Base-by-base conservation (phyloP, 1,140 invertebrate genomes). In the Drosophila ohnishii region DNA sequence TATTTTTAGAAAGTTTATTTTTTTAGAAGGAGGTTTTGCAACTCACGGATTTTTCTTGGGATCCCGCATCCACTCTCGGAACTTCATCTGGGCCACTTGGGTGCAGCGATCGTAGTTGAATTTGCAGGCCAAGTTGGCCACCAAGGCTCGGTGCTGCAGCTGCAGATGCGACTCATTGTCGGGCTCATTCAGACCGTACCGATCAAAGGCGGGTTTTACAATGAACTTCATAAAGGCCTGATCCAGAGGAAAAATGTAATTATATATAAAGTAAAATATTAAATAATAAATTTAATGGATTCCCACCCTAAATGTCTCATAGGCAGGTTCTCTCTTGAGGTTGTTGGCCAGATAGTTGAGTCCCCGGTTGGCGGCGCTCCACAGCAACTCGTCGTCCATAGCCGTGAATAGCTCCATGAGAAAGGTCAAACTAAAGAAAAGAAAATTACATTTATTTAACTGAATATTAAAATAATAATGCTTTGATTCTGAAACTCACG, bases 61-160 rank as follows among this genome's bases (percentile, higher is more conserved):
- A 57, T 83, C 75, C 48, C 42, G 40, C 92, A 93, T 93, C 93
- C 92, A 94, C 28, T 92, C 83, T 8, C 92, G 80, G 73, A 93
- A 94, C 30, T 87, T 70, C 0, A 65, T 22, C 51, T 87, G 90
- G 3, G 94, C 91, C 32, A 74, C 69, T 19, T 91, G 75, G 3
- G 93, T 84, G 69, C 94, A 94, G 16, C 92, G 75, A 53, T 89
- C 63, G 30, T 93, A 91, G n/a, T 90, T 81, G 47, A 92, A 92
- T 55, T 92, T 92, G 62, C 94, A 94, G 0, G 92, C 92, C 71
- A 92, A 92, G 8, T 78, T 83, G 6, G 94, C 79, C 40, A 94
- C 92, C 19, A 92, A 57, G 35, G 92, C 90, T 28, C 93, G 91
- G 53, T 92, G 93, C 37, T 93, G 91, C 19, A 92, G 79, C n/a